Evolutionary conservation across 2,888 invertebrate species (phyloP).

Genomic region (Pterostichus niger): DNA sequence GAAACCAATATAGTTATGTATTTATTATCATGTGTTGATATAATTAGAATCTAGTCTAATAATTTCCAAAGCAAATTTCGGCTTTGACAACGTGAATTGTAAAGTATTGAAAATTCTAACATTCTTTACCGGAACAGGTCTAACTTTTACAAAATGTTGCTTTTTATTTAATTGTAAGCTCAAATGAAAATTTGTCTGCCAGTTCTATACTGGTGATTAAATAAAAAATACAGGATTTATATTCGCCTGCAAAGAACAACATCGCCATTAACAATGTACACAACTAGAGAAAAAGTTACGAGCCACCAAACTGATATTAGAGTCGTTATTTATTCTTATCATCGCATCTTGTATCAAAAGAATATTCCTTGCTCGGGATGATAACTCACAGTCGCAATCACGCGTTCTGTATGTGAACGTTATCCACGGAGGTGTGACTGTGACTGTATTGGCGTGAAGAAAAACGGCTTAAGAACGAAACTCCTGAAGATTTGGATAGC

Average conservation of each 20-base stretch:
- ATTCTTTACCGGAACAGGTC: no score
- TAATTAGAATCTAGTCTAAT: no score
- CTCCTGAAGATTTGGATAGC: constrained; percentile 62
- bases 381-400: constrained; percentile 36
- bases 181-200: neutral
- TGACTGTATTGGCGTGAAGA: constrained; percentile 17
- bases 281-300: constrained; percentile 54
- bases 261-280: constrained; percentile 56
- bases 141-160: no score
- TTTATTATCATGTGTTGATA: no score
- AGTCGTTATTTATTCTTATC: constrained; percentile 76
- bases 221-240: neutral
- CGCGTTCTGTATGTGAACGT: neutral
- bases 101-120: no score
- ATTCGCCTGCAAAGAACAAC: neutral
- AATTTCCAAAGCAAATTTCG: no score
- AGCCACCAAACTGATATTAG: constrained; percentile 48
- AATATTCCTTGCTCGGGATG: constrained; percentile 32
- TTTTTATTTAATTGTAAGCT: neutral
- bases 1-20: no score
- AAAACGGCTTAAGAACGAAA: constrained; percentile 53
- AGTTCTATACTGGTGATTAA: neutral
- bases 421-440: constrained; percentile 5
- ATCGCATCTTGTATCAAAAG: constrained; percentile 74
- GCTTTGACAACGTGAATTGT: no score